These are phyloP conservation scores for Furcifer pardalis DNA, from an alignment of 2,797 vertebrate species.

Conservation along the genomic window DNA sequence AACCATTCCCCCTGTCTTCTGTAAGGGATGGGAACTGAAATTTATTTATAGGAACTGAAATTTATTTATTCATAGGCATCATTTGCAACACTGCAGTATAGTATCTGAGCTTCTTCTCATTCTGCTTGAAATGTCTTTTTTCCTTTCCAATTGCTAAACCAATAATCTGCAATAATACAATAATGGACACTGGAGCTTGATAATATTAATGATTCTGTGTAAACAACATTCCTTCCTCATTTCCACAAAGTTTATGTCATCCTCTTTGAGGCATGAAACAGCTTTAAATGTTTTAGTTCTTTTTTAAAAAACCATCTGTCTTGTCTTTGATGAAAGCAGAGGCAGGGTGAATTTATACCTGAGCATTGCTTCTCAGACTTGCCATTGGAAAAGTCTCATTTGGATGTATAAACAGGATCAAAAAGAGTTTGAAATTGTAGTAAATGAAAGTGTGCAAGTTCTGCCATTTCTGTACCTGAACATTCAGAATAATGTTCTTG, in stretches of 20 bases:
- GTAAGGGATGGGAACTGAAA: background rate
- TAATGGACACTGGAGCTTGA: rapidly evolving
- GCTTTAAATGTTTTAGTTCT: background rate
- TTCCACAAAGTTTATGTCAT: background rate
- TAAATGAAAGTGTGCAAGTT: background rate
- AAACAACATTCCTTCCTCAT: rapidly evolving
- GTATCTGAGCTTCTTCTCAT: background rate
- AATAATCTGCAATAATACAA: no score
- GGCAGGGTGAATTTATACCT: conserved; percentile 34
- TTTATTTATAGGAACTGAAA: background rate
- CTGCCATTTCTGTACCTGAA: background rate
- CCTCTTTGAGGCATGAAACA: background rate
- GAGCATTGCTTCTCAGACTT: background rate
- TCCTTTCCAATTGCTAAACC: background rate
- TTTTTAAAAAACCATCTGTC: conserved; percentile 20
- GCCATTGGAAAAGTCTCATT: background rate
- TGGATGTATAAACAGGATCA: conserved; percentile 7
- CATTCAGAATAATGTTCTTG: background rate
- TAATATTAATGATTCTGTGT: background rate
- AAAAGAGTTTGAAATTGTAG: background rate
- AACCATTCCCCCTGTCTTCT: background rate
- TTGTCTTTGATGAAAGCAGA: background rate
- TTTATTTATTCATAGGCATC: background rate
- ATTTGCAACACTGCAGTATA: background rate
- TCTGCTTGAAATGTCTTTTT: background rate